Conservation (phyloP, 2,888 invertebrate species). For the Aricia artaxerxes region DNA sequence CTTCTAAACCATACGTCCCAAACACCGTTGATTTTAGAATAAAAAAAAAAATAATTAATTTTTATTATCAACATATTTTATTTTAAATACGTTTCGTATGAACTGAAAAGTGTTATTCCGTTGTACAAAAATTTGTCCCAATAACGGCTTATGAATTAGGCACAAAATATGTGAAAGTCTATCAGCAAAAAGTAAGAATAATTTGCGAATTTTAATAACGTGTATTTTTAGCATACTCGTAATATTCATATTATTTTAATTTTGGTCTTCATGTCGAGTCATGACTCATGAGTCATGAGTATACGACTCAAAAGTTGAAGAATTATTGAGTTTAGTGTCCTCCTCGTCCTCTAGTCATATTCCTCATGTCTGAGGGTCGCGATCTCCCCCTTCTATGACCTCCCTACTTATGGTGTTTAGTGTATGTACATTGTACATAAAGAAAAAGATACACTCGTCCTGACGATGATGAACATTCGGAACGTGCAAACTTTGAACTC, state of each 20-base stretch:
- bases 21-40: neutral
- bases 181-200: neutral
- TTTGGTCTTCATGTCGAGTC: neutral
- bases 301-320: neutral
- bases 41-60: neutral
- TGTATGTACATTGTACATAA: no score
- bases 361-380: no score
- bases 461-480: conserved; percentile 48
- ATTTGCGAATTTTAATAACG: neutral
- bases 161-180: neutral
- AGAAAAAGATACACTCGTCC: neutral
- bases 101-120: neutral
- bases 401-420: neutral
- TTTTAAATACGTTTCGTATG: neutral
- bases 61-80: neutral
- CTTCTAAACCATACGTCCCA: no score
- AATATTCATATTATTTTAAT: neutral
- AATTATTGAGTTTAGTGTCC: no score
- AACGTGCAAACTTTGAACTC: conserved; percentile 57
- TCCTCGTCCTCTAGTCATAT: no score
- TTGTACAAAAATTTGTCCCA: neutral
- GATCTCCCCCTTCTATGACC: no score
- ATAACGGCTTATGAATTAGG: neutral
- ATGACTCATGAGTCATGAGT: neutral
- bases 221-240: neutral